Percentiles rank a stretch among this genome's conserved stretches.
Conservation (phyloP, 2,888 invertebrate species). For the Polietes domitor region DNA sequence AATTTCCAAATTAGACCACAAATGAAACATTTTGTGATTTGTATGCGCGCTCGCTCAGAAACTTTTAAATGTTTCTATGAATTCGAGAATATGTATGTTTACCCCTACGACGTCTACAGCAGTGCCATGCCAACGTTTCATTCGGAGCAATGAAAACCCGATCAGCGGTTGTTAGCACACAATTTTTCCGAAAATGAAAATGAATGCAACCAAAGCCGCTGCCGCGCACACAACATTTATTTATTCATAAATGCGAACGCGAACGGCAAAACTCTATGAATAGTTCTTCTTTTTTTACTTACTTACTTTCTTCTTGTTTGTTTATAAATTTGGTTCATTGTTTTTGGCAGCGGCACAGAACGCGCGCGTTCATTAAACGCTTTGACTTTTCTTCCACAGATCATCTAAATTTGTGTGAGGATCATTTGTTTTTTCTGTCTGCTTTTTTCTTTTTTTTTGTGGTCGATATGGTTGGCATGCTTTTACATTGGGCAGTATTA, state of each 20-base stretch:
- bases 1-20: neutral
- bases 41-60: neutral
- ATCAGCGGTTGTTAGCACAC: neutral
- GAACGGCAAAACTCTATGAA: neutral
- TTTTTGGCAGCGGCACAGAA: slow-evolving; percentile 1
- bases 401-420: neutral
- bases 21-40: neutral
- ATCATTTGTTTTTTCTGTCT: neutral
- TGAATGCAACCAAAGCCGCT: neutral
- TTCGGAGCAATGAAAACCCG: neutral
- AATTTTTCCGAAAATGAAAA: neutral
- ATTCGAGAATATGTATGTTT: neutral
- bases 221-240: neutral
- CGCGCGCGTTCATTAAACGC: neutral
- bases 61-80: neutral
- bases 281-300: neutral
- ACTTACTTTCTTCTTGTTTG: neutral
- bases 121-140: neutral
- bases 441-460: neutral
- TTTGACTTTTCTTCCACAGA: neutral
- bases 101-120: neutral
- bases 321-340: slow-evolving; percentile 8
- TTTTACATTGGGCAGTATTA: neutral
- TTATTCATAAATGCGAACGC: neutral
- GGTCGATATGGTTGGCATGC: neutral